Base-by-base conservation (phyloP, 2,888 invertebrate species). In the Cheiracanthium punctorium region DNA sequence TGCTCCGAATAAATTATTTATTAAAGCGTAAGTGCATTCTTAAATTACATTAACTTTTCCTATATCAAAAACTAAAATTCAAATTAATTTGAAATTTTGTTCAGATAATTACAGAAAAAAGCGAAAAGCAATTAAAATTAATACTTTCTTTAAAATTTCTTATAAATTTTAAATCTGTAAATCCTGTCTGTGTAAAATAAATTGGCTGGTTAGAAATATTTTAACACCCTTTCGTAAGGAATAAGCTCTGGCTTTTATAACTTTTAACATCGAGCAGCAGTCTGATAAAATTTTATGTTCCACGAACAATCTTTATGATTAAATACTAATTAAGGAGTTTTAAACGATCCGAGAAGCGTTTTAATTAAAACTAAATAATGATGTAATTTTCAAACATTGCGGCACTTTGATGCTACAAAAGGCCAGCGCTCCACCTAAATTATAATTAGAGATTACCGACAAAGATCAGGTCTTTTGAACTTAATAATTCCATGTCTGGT, bases 331-430 rank as follows among this genome's bases (percentile, higher is more conserved):
- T 85, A 85, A 85, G 79, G 79, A 85, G 79, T 85, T 85, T 79
- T 79, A 79, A 85, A 72, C 84, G 77, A 67, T 20, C 28, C 73
- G 52, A 65, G 24, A 65, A 30, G 64, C 72, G 77, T 84, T 84
- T 84, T 84, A 84, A 84, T 84, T 84, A 84, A 84, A 84, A 84
- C 84, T 84, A 84, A 84, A 84, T 84, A 84, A 84, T 79, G 84
- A 84, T 84, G 77, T 84, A 84, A 84, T 84, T 84, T 84, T 84
- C 77, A 48, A 79, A 79, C 30, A 67, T 67, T 33, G 14, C 24
- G 52, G 48, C 37, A 20, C 65, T 84, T 79, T 77, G 72, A 48
- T 72, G 43, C 24, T 37, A 29, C 37, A 58, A 65, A 72, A 74
- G 75, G 67, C 58, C 71, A 70, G 74, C 71, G 70, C 32, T 73